phyloP scores from a whole-genome alignment of 2,797 vertebrate genomes.

The Antrozous pallidus region DNA sequence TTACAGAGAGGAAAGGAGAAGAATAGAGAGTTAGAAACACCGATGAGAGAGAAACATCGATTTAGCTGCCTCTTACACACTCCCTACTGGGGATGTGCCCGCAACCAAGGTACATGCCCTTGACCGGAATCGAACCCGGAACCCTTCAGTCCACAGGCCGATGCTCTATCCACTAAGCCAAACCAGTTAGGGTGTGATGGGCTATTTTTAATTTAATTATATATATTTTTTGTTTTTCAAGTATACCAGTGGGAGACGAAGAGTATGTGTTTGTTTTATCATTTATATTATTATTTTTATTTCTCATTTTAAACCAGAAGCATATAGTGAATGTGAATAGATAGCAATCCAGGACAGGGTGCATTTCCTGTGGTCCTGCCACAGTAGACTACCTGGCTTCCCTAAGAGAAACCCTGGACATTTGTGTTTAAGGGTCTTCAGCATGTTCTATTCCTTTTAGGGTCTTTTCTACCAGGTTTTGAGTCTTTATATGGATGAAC shows the following conservation, averaged over 20 bases:
- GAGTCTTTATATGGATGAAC: not conserved
- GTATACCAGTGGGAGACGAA: not conserved
- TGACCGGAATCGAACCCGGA: no score
- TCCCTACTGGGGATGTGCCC: no score
- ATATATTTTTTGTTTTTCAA: not conserved
- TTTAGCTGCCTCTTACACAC: no score
- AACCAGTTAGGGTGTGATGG: no score
- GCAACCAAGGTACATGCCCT: no score
- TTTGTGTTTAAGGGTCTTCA: not conserved
- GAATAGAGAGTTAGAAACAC: no score
- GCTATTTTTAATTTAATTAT: conserved; percentile 14
- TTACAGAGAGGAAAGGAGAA: no score
- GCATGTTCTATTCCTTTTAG: not conserved
- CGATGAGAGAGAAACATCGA: no score
- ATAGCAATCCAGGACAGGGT: not conserved
- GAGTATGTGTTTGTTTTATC: not conserved
- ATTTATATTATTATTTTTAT: not conserved
- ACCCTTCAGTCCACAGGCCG: no score
- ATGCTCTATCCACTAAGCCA: no score
- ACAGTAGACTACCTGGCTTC: not conserved
- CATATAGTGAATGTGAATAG: not conserved
- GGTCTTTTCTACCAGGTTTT: not conserved
- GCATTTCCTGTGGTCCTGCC: not conserved
- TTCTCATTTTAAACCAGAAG: not conserved
- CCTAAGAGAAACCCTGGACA: not conserved